Evolutionary conservation across 2,888 invertebrate genomes (phyloP).

Genomic region (Dysmachus trigonus): DNA sequence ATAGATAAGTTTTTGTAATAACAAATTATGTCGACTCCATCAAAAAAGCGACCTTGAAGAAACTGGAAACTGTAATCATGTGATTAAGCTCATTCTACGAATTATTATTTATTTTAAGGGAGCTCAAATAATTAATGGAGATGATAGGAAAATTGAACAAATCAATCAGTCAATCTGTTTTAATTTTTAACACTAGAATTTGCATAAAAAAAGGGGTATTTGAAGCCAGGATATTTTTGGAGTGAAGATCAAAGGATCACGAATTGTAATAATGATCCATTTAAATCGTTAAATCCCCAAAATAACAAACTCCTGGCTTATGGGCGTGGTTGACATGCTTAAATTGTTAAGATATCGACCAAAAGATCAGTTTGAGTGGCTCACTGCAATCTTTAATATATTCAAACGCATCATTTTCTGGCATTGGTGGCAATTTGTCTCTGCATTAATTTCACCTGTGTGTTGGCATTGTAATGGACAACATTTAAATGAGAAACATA

Average conservation of each 20-base stretch:
- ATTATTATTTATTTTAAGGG: too few species aligned
- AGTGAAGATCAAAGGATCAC: too few species aligned
- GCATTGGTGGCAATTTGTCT: neutral
- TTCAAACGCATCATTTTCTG: neutral
- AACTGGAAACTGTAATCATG: neutral
- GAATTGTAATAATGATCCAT: neutral
- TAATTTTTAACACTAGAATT: neutral
- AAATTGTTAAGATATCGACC: too few species aligned
- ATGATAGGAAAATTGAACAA: neutral
- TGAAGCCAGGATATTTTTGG: too few species aligned
- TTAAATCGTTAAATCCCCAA: neutral
- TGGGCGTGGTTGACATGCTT: too few species aligned
- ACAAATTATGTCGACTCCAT: too few species aligned
- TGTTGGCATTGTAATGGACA: neutral
- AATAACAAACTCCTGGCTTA: neutral
- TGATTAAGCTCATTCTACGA: neutral
- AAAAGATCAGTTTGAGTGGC: neutral
- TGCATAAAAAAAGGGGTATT: neutral
- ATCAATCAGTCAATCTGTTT: neutral
- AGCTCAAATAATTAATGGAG: neutral
- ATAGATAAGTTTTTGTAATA: neutral
- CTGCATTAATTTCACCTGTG: slow-evolving; percentile 15
- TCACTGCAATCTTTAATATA: neutral
- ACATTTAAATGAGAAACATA: neutral
- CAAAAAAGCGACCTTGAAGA: too few species aligned